Percentiles rank a stretch among this genome's conserved stretches.
phyloP scores from a whole-genome alignment of 2,113 vertebrate genomes.

The Siniperca chuatsi region DNA sequence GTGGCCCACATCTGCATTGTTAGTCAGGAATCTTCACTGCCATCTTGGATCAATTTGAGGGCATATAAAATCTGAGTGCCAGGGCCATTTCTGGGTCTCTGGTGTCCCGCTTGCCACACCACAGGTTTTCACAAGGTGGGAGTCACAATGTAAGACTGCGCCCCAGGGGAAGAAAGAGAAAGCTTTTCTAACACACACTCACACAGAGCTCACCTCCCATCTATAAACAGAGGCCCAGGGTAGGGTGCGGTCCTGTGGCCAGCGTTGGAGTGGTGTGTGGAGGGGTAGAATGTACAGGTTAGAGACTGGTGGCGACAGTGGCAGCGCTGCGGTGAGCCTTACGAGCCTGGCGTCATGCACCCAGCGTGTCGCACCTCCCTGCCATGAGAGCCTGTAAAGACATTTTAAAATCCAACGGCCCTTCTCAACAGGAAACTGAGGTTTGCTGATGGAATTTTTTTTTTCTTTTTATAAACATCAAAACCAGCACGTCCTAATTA shows the following conservation, averaged over 20 bases:
- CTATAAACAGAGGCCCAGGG: constrained; percentile 66
- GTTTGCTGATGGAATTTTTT: constrained; percentile 57
- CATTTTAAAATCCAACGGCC: constrained; percentile 49
- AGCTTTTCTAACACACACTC: constrained; percentile 29
- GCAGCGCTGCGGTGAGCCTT: constrained; percentile 77
- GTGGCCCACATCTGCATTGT: constrained; percentile 71
- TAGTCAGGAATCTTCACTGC: constrained; percentile 62
- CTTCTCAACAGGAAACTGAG: constrained; percentile 78
- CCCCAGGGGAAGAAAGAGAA: constrained; percentile 40
- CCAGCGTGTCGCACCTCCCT: constrained; percentile 64
- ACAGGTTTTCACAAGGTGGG: constrained; percentile 74
- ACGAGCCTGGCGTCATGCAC: constrained; percentile 71
- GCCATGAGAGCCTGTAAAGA: constrained; percentile 51
- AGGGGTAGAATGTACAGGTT: constrained; percentile 62
- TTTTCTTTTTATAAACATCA: constrained; percentile 70
- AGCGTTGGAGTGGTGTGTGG: constrained; percentile 30
- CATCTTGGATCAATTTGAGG: constrained; percentile 81
- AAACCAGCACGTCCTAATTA: constrained; percentile 68
- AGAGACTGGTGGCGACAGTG: constrained; percentile 64
- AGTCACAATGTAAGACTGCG: constrained; percentile 54
- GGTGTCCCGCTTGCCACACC: constrained; percentile 59
- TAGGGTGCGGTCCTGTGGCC: constrained; percentile 69
- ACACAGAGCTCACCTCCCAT: constrained; percentile 48
- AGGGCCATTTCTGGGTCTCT: constrained; percentile 65
- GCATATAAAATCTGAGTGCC: constrained; percentile 68